Percentiles rank a stretch among this genome's conserved stretches.
Evolutionary conservation across 2,113 vertebrate species (phyloP).

Genomic region (Pleuronectes platessa): DNA sequence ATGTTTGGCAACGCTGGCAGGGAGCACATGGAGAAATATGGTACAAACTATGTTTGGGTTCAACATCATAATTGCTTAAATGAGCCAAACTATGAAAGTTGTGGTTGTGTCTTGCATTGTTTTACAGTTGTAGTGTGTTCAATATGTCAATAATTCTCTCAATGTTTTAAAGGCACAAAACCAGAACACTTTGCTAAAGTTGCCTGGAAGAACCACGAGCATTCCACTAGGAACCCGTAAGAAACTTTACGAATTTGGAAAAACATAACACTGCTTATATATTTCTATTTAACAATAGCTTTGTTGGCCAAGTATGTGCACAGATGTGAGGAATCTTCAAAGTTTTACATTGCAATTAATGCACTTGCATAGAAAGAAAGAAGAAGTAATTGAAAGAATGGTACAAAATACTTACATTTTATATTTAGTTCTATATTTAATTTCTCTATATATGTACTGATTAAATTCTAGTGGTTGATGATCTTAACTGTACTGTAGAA

Average conservation of each 20-base stretch:
- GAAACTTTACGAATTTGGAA: conserved; percentile 32
- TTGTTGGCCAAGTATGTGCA: no score
- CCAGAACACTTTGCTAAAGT: conserved; percentile 97
- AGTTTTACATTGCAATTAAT: no score
- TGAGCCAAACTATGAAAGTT: neutral
- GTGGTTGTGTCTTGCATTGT: neutral
- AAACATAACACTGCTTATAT: neutral
- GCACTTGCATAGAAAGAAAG: no score
- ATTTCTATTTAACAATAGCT: neutral
- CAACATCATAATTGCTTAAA: neutral
- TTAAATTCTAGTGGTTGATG: no score
- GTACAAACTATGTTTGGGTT: conserved; percentile 68
- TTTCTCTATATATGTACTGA: no score
- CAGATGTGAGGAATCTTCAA: no score
- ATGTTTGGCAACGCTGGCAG: conserved; percentile 90
- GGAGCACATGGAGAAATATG: conserved; percentile 97
- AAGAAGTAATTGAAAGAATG: no score
- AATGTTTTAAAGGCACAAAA: conserved; percentile 87
- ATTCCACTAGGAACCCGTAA: conserved; percentile 97
- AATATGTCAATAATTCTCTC: neutral
- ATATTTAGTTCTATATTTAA: no score
- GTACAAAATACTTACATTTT: no score
- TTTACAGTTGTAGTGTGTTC: neutral
- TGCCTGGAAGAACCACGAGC: conserved; percentile 98
- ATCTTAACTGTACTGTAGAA: no score